These are phyloP conservation scores for Geodia barretti DNA, from an alignment of 37 sponge, comb jelly and placozoan genomes.

Conservation along the genomic window DNA sequence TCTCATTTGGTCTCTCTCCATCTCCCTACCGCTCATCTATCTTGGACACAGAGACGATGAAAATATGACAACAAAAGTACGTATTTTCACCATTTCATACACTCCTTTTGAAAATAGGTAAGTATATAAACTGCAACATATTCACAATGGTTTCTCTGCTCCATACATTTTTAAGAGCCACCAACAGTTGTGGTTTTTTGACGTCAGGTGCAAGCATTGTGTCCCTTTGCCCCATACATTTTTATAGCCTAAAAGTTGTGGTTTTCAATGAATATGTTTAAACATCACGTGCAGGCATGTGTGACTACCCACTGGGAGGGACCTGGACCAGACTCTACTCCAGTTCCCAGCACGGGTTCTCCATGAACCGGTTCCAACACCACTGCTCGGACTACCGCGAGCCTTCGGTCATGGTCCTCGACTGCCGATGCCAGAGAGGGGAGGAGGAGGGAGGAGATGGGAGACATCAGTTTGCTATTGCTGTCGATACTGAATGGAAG, in stretches of 20 bases:
- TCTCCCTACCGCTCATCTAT: conserved; percentile 39
- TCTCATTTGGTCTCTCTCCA: conserved; percentile 64
- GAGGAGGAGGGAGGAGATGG: conserved; percentile 6
- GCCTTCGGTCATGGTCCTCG: conserved; percentile 53
- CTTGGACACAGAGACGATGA: conserved; percentile 23
- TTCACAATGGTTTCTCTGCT: too few relatives aligned
- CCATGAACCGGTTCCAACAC: conserved; percentile 70
- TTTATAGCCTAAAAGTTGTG: too few relatives aligned
- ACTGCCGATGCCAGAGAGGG: conserved; percentile 21
- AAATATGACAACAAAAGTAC: not conserved
- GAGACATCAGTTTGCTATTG: conserved; percentile 39
- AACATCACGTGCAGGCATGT: too few relatives aligned
- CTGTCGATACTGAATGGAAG: conserved; percentile 75
- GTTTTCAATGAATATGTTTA: too few relatives aligned
- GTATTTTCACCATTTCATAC: too few relatives aligned
- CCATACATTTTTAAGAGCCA: too few relatives aligned
- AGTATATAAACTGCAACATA: too few relatives aligned
- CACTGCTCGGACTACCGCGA: conserved; percentile 73
- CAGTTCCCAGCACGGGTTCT: conserved; percentile 54
- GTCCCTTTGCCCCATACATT: too few relatives aligned
- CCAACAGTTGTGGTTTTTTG: too few relatives aligned
- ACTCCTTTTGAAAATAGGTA: too few relatives aligned
- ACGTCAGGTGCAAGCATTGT: too few relatives aligned
- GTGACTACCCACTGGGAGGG: conserved; percentile 62
- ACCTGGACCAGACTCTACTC: conserved; percentile 70